Evolutionary conservation across 2,888 invertebrate genomes (phyloP).

Genomic region (Hemaris fuciformis): DNA sequence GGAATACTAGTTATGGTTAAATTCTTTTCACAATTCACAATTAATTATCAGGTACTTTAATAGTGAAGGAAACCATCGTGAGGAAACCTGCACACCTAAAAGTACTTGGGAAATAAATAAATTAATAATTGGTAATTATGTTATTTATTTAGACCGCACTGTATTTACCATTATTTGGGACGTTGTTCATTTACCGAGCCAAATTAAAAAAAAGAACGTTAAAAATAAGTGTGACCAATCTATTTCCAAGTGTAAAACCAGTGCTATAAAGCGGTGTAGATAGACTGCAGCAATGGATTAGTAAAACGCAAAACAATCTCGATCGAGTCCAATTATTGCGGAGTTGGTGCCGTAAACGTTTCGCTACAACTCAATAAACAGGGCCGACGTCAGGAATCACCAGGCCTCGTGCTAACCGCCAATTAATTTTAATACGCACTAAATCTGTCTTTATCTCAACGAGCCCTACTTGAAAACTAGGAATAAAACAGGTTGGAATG

Average conservation of each 20-base stretch:
- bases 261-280: neutral
- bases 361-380: neutral
- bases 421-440: neutral
- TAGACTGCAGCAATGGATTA: neutral
- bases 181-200: neutral
- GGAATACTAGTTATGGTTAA: too few species aligned
- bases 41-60: too few species aligned
- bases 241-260: neutral
- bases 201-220: neutral
- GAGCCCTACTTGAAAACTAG: too few species aligned
- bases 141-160: too few species aligned
- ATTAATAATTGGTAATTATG: too few species aligned
- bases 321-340: neutral
- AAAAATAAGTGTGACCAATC: neutral
- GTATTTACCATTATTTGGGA: too few species aligned
- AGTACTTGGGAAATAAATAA: too few species aligned
- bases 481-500: too few species aligned
- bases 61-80: too few species aligned
- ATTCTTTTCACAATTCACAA: too few species aligned
- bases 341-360: neutral
- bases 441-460: neutral
- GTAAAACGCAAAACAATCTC: neutral
- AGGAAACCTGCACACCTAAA: too few species aligned
- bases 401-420: too few species aligned
- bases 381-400: neutral